A percentile compares a stretch with the other conserved stretches of the same genome.
Conservation (phyloP, 2,113 vertebrate genomes). For the Synchiropus splendidus region DNA sequence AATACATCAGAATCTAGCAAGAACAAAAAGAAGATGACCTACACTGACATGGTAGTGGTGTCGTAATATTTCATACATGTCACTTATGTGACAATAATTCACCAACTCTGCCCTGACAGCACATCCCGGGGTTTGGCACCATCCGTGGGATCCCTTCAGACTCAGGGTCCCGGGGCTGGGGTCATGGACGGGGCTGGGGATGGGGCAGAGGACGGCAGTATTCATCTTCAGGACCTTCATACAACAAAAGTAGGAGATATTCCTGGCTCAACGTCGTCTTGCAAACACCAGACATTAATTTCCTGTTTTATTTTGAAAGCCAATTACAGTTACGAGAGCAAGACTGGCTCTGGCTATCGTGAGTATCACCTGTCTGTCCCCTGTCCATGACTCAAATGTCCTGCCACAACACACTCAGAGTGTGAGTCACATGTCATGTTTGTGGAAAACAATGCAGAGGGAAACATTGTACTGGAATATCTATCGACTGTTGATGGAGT, state of each 20-base stretch:
- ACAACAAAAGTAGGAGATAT: slow-evolving; percentile 63
- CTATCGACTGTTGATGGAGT: too few relatives aligned
- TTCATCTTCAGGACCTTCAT: slow-evolving; percentile 68
- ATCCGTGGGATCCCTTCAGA: slow-evolving; percentile 71
- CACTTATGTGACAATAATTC: too few relatives aligned
- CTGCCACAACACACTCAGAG: too few relatives aligned
- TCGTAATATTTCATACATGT: background rate
- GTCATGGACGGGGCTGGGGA: slow-evolving; percentile 72
- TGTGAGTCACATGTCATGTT: too few relatives aligned
- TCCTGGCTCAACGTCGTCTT: too few relatives aligned
- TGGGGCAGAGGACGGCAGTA: slow-evolving; percentile 63
- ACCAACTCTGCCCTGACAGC: slow-evolving; percentile 36
- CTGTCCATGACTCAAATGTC: too few relatives aligned
- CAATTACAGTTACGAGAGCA: slow-evolving; percentile 78
- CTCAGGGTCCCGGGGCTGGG: slow-evolving; percentile 66
- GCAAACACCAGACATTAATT: slow-evolving; percentile 8
- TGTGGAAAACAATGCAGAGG: too few relatives aligned
- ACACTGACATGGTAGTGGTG: slow-evolving; percentile 67
- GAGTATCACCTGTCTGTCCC: slow-evolving; percentile 47
- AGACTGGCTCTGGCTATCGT: slow-evolving; percentile 75
- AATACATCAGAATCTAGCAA: slow-evolving; percentile 37
- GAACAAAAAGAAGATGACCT: slow-evolving; percentile 73
- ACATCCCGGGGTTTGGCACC: slow-evolving; percentile 77
- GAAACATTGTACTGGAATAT: too few relatives aligned
- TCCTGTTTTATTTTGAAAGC: slow-evolving; percentile 49